These are phyloP conservation scores for Pseudocheirus occidentalis DNA, from an alignment of 2,797 vertebrate species.

Conservation along the genomic window DNA sequence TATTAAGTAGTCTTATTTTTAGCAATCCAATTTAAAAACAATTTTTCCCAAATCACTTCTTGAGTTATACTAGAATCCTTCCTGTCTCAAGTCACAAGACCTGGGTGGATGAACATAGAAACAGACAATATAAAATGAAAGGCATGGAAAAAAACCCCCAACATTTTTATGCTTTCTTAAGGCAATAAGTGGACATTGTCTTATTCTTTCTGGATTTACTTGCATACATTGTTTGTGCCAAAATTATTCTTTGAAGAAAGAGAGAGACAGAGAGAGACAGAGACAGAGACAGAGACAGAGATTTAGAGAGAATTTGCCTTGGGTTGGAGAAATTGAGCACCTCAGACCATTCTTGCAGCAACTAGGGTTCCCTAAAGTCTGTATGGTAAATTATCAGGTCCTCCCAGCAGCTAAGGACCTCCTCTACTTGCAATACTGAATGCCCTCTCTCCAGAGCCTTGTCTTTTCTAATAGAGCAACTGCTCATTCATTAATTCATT, in stretches of 20 bases:
- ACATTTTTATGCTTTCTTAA: neutral
- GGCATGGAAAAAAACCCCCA: neutral
- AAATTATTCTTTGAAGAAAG: conserved; percentile 17
- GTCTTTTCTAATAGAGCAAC: neutral
- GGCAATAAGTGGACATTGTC: conserved; percentile 3
- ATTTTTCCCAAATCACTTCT: neutral
- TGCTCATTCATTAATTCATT: neutral
- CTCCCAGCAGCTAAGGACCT: neutral
- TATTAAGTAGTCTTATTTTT: neutral
- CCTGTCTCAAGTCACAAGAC: neutral
- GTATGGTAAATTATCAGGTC: neutral
- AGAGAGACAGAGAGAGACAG: neutral
- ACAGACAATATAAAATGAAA: neutral
- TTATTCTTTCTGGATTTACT: conserved; percentile 19
- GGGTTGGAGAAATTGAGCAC: neutral
- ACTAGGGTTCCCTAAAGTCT: neutral
- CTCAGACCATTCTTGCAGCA: neutral
- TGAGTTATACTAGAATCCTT: neutral
- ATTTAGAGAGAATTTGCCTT: neutral
- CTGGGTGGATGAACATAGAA: neutral
- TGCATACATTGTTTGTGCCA: neutral
- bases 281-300: neutral
- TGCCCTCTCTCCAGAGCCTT: neutral
- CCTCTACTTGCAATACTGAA: neutral
- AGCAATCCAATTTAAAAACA: conserved; percentile 1